Percentiles rank a stretch among this genome's conserved stretches.
Conservation (phyloP, 2,113 vertebrate genomes). For the Lepus americanus region DNA sequence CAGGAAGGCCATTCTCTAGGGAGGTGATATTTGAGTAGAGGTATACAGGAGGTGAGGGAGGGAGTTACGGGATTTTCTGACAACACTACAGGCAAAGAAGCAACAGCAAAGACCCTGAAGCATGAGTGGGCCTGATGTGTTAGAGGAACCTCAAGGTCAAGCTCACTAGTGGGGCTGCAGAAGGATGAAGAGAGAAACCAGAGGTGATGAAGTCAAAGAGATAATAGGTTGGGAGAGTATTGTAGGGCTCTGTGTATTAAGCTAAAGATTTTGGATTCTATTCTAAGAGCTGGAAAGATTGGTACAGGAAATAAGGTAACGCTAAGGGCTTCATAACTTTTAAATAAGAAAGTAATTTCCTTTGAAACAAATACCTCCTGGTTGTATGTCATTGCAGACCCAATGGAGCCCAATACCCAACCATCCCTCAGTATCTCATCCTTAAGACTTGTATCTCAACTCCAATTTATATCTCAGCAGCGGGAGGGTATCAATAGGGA, state of each 20-base stretch:
- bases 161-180: background rate
- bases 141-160: background rate
- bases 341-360: background rate
- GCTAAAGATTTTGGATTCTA: too few relatives aligned
- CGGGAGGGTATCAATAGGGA: background rate
- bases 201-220: background rate
- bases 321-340: background rate
- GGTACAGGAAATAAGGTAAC: background rate
- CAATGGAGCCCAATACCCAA: background rate
- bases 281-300: background rate
- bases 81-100: background rate
- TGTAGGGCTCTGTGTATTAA: too few relatives aligned
- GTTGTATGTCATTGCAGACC: background rate
- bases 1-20: background rate
- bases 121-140: background rate
- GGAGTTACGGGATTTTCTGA: background rate
- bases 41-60: too few relatives aligned
- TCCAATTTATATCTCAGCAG: background rate
- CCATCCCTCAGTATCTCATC: background rate
- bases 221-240: background rate
- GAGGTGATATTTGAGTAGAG: background rate
- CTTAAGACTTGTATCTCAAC: background rate
- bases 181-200: background rate
- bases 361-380: background rate
- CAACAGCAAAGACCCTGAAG: background rate